Evolutionary conservation across 2,888 invertebrate species (phyloP).

Genomic region (Apoda limacodes): DNA sequence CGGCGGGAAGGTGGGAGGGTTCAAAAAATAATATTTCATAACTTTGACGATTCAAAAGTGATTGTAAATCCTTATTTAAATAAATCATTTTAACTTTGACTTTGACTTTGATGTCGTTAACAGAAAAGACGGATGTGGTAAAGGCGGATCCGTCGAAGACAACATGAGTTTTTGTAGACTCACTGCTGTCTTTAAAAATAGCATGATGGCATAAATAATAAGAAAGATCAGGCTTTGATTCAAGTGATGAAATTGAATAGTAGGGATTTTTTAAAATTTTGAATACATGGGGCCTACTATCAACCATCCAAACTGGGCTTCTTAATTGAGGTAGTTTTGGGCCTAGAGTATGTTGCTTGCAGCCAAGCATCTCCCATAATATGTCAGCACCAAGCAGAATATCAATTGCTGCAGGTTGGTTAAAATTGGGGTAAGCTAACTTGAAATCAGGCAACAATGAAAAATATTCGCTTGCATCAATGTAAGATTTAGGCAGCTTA

Average conservation of each 20-base stretch:
- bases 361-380: conserved; percentile 17
- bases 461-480: conserved; percentile 6
- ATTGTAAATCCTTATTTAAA: no score
- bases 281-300: conserved; percentile 19
- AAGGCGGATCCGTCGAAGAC: conserved; percentile 29
- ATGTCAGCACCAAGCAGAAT: conserved; percentile 18
- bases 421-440: conserved; percentile 18
- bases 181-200: conserved; percentile 25
- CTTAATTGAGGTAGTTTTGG: conserved; percentile 14
- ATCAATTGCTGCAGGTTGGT: conserved; percentile 14
- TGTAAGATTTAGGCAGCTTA: conserved; percentile 11
- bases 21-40: no score
- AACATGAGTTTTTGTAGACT: conserved; percentile 27
- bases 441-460: conserved; percentile 12
- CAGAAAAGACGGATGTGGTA: conserved; percentile 21
- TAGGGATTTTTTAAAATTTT: not conserved
- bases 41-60: no score
- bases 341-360: conserved; percentile 18
- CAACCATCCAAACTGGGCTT: conserved; percentile 21
- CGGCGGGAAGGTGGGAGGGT: no score
- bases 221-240: conserved; percentile 1
- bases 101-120: no score
- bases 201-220: conserved; percentile 35
- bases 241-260: not conserved
- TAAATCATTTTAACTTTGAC: no score